Conservation (phyloP, 2,888 invertebrate species). For the Drosophila paranaensis region DNA sequence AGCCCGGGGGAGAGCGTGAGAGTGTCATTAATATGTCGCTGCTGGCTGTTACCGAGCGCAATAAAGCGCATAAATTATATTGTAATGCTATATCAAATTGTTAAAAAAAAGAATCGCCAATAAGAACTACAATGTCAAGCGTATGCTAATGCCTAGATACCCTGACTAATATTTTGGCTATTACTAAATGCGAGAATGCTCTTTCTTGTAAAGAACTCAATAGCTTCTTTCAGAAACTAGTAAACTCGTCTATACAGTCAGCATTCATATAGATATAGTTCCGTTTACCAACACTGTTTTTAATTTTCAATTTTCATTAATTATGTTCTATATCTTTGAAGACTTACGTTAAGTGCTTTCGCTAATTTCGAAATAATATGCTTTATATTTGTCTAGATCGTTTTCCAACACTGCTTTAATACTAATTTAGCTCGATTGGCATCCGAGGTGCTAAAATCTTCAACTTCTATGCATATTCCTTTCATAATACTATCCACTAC, state of each 20-base stretch:
- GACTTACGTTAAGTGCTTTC: neutral
- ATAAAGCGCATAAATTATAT: constrained; percentile 74
- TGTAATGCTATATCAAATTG: constrained; percentile 71
- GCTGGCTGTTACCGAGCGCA: constrained; percentile 48
- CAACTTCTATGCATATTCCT: too few species aligned
- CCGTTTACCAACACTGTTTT: constrained; percentile 1
- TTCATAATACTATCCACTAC: too few species aligned
- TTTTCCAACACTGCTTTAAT: too few species aligned
- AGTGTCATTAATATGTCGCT: constrained; percentile 68
- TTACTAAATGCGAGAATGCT: neutral
- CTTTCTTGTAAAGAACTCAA: neutral
- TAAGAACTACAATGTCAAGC: constrained; percentile 4
- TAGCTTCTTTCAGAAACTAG: neutral
- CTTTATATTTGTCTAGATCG: too few species aligned
- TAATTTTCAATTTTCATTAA: neutral
- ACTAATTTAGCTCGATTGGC: too few species aligned
- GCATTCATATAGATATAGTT: neutral
- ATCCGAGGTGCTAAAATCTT: too few species aligned
- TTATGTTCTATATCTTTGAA: too few species aligned
- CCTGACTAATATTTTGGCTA: constrained; percentile 10
- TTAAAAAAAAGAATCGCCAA: constrained; percentile 41
- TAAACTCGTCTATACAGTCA: neutral
- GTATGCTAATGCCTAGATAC: constrained; percentile 21
- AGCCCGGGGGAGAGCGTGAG: constrained; percentile 49
- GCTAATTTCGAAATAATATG: neutral